Percentiles rank a stretch among this genome's conserved stretches.
Evolutionary conservation across 2,113 vertebrate genomes (phyloP).

Genomic region (Phylloscopus trochilus): DNA sequence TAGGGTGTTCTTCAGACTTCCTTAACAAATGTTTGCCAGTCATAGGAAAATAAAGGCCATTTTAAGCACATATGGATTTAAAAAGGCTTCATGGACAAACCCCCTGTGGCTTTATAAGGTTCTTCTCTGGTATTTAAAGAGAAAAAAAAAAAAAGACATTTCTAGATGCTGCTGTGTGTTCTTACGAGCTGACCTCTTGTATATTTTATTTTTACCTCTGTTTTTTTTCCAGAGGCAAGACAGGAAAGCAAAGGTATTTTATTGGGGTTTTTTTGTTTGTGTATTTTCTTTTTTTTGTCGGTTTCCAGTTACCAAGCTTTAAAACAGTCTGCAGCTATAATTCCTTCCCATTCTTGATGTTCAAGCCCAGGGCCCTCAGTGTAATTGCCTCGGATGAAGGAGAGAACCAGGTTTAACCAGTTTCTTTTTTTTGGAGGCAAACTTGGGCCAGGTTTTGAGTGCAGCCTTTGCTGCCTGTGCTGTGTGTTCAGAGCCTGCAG

Average conservation of each 20-base stretch:
- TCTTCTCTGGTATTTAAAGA: not conserved
- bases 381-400: not conserved
- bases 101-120: not conserved
- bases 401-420: not conserved
- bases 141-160: not conserved
- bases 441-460: not conserved
- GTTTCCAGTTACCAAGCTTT: not conserved
- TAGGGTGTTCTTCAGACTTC: not conserved
- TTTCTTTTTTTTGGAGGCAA: not conserved
- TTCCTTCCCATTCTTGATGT: not conserved
- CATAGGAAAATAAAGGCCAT: not conserved
- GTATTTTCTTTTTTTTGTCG: not conserved
- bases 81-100: not conserved
- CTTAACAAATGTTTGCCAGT: not conserved
- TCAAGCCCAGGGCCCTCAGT: not conserved
- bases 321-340: not conserved
- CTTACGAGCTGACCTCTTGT: not conserved
- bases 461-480: not conserved
- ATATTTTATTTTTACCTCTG: not conserved
- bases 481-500: not conserved
- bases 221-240: not conserved
- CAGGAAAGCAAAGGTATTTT: not conserved
- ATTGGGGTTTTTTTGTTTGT: not conserved
- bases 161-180: not conserved
- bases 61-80: not conserved